phyloP scores from a whole-genome alignment of 2,888 invertebrate genomes.

The Plemyria rubiginata region DNA sequence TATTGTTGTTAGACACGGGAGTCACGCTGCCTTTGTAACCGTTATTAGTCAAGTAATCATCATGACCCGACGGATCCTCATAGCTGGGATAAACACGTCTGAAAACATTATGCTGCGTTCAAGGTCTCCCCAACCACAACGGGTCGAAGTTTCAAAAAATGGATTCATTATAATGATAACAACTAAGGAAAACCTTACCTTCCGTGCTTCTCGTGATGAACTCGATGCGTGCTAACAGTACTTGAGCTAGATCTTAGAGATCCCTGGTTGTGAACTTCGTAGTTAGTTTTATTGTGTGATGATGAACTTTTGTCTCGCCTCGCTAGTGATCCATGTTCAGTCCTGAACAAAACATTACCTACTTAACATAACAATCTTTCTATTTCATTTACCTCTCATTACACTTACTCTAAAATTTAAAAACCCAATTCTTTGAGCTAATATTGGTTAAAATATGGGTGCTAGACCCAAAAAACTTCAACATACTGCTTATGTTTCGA shows the following conservation, averaged over 20 bases:
- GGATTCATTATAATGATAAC: not conserved
- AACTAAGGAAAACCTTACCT: constrained; percentile 52
- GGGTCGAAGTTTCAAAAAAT: constrained; percentile 8
- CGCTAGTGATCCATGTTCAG: constrained; percentile 75
- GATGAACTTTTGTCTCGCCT: constrained; percentile 73
- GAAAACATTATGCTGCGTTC: constrained; percentile 53
- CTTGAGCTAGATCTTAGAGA: constrained; percentile 86
- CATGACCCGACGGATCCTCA: constrained; percentile 67
- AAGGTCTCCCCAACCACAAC: constrained; percentile 41
- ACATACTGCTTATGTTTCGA: constrained; percentile 76
- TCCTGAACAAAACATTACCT: constrained; percentile 45
- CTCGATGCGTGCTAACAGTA: constrained; percentile 83
- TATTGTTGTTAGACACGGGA: constrained; percentile 73
- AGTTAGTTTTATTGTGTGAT: constrained; percentile 65
- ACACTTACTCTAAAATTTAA: not conserved
- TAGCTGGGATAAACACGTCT: constrained; percentile 77
- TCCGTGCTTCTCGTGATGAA: constrained; percentile 80
- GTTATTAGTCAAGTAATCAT: constrained; percentile 76
- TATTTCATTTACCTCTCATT: not conserved
- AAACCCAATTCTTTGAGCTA: not conserved
- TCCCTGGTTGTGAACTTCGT: constrained; percentile 76
- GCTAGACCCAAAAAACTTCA: constrained; percentile 6
- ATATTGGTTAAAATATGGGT: not conserved
- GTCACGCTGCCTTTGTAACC: constrained; percentile 75
- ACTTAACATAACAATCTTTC: no score